Evolutionary conservation across 1,140 invertebrate genomes (phyloP).

Genomic region (Zaprionus nigranus): DNA sequence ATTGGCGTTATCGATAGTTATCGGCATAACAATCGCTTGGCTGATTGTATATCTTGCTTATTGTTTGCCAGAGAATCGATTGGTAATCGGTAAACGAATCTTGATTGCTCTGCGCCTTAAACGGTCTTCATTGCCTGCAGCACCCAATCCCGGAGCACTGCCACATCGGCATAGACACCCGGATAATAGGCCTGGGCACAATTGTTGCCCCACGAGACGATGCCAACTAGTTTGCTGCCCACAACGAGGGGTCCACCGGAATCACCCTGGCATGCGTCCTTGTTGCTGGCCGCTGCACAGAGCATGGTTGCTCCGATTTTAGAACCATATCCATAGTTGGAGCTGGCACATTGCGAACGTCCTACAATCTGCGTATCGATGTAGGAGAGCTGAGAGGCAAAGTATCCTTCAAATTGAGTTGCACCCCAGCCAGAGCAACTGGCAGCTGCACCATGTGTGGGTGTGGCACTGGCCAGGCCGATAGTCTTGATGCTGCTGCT

Average conservation of each 20-base stretch:
- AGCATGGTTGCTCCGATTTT: slow-evolving; percentile 60
- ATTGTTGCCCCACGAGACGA: slow-evolving; percentile 62
- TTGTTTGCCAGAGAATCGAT: neutral
- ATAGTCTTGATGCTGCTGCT: slow-evolving; percentile 80
- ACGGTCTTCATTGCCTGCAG: neutral
- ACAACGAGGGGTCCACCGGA: slow-evolving; percentile 75
- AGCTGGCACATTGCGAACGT: slow-evolving; percentile 43
- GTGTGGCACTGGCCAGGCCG: slow-evolving; percentile 58
- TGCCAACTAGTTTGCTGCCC: slow-evolving; percentile 60
- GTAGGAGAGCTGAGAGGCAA: slow-evolving; percentile 47
- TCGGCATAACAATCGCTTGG: neutral
- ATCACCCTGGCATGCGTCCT: slow-evolving; percentile 75
- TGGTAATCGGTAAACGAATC: neutral
- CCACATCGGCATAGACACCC: slow-evolving; percentile 57
- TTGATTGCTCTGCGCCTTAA: neutral
- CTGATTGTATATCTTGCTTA: neutral
- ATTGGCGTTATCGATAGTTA: neutral
- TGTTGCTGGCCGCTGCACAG: slow-evolving; percentile 56
- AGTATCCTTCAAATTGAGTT: slow-evolving; percentile 27
- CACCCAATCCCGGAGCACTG: slow-evolving; percentile 48
- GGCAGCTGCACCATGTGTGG: slow-evolving; percentile 48
- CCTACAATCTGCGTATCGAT: slow-evolving; percentile 62
- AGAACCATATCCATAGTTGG: slow-evolving; percentile 60
- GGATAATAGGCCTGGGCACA: slow-evolving; percentile 54
- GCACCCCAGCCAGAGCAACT: slow-evolving; percentile 85